Conservation (phyloP, 2,113 vertebrate genomes). For the Epinephelus fuscoguttatus region DNA sequence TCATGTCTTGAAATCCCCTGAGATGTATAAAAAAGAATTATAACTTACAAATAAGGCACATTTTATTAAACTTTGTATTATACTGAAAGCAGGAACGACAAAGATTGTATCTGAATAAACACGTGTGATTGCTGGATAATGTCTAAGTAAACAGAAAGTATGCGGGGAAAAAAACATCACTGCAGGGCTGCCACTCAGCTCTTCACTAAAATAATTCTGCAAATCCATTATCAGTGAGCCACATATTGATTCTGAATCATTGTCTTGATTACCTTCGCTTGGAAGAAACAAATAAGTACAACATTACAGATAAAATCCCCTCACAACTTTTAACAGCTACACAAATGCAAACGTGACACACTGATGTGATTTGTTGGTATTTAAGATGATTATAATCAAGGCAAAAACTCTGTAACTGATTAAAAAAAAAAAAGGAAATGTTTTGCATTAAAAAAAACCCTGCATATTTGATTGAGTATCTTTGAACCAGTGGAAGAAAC, state of each 20-base stretch:
- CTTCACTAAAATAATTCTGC: conserved; percentile 39
- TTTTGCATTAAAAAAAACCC: background rate
- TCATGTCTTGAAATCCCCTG: background rate
- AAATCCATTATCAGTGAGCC: conserved; percentile 46
- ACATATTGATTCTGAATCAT: conserved; percentile 49
- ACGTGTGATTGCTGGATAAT: background rate
- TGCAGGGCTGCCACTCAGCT: conserved; percentile 5
- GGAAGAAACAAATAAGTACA: conserved; percentile 8
- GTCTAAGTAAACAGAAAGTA: conserved; percentile 1
- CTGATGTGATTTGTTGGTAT: background rate
- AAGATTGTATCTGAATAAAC: background rate
- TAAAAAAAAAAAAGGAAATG: conserved; percentile 1
- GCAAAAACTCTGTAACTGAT: background rate
- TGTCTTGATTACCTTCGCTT: conserved; percentile 48
- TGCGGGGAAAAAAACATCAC: background rate
- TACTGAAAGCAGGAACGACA: too few species aligned
- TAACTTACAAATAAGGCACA: background rate
- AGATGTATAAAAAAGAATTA: background rate
- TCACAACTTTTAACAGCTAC: background rate
- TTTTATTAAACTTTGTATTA: background rate
- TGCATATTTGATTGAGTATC: background rate
- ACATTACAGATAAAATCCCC: background rate
- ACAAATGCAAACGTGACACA: background rate
- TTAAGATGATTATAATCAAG: background rate
- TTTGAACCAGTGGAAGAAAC: background rate